Conservation (phyloP, 2,113 vertebrate species). For the Callocephalon fimbriatum region DNA sequence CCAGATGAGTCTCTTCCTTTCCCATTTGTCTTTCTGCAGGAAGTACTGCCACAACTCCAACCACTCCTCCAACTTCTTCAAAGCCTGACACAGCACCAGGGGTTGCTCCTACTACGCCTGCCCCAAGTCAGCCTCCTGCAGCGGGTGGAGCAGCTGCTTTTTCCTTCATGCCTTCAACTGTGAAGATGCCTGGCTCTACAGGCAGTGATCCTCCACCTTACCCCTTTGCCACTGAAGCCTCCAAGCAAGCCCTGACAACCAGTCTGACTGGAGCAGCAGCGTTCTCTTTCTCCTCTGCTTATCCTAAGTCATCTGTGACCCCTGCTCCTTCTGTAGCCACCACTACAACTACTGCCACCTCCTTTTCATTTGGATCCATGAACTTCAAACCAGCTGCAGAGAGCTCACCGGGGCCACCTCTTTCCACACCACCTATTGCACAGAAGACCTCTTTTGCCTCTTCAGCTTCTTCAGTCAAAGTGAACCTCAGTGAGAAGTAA, state of each 20-base stretch:
- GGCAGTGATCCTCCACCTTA: background rate
- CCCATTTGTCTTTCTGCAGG: conserved; percentile 42
- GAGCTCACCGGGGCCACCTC: background rate
- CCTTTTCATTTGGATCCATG: conserved; percentile 72
- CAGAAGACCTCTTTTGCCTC: conserved; percentile 66
- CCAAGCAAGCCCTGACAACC: conserved; percentile 32
- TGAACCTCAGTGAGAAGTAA: conserved; percentile 93
- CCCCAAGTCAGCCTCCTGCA: conserved; percentile 39
- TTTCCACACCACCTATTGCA: conserved; percentile 27
- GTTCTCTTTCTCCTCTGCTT: conserved; percentile 74
- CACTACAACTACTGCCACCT: background rate
- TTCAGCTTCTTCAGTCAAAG: conserved; percentile 78
- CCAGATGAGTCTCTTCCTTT: background rate
- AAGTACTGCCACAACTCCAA: conserved; percentile 56
- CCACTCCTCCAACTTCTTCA: conserved; percentile 46
- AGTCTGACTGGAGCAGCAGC: conserved; percentile 18
- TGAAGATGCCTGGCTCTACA: conserved; percentile 29
- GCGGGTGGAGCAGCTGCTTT: conserved; percentile 11
- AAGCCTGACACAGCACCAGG: conserved; percentile 16
- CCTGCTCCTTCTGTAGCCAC: background rate
- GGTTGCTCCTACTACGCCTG: background rate
- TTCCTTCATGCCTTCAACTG: conserved; percentile 52
- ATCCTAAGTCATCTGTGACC: conserved; percentile 54
- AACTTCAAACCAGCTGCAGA: conserved; percentile 75
- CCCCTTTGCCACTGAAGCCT: conserved; percentile 16